Evolutionary conservation across 1,140 invertebrate species (phyloP).

Genomic region (Plectrocnemia conspersa): DNA sequence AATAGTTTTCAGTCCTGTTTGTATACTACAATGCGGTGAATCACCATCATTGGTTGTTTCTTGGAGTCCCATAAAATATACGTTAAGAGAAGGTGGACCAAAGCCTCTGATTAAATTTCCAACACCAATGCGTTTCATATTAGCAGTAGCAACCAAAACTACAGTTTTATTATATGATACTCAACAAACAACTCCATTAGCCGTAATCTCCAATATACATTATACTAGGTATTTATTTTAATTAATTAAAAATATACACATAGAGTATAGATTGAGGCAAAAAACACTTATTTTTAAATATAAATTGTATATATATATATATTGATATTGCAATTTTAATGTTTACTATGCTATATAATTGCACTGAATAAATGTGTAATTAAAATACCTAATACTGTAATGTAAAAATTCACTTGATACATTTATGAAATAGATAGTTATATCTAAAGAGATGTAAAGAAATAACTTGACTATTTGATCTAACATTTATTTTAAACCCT

Average conservation of each 20-base stretch:
- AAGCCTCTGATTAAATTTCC: constrained; percentile 52
- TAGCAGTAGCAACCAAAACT: constrained; percentile 84
- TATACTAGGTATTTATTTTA: constrained; percentile 61
- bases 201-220: constrained; percentile 84
- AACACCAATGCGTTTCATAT: constrained; percentile 79
- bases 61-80: constrained; percentile 76
- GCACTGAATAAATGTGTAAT: too few species aligned
- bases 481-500: too few species aligned
- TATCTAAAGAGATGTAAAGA: too few species aligned
- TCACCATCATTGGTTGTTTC: constrained; percentile 74
- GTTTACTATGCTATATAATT: too few species aligned
- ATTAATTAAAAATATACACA: too few species aligned
- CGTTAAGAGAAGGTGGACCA: constrained; percentile 56
- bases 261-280: too few species aligned
- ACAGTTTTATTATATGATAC: constrained; percentile 89
- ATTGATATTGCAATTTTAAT: too few species aligned
- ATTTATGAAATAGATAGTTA: too few species aligned
- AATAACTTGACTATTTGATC: too few species aligned
- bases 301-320: background rate
- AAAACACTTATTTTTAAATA: too few species aligned
- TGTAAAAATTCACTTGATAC: too few species aligned
- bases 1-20: constrained; percentile 64
- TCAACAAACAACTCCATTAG: constrained; percentile 81
- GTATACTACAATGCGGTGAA: constrained; percentile 72
- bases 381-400: too few species aligned